A percentile compares a stretch with the other conserved stretches of the same genome.
These are phyloP conservation scores for Wiebesia pumilae DNA, from an alignment of 1,140 invertebrate species.

Conservation along the genomic window DNA sequence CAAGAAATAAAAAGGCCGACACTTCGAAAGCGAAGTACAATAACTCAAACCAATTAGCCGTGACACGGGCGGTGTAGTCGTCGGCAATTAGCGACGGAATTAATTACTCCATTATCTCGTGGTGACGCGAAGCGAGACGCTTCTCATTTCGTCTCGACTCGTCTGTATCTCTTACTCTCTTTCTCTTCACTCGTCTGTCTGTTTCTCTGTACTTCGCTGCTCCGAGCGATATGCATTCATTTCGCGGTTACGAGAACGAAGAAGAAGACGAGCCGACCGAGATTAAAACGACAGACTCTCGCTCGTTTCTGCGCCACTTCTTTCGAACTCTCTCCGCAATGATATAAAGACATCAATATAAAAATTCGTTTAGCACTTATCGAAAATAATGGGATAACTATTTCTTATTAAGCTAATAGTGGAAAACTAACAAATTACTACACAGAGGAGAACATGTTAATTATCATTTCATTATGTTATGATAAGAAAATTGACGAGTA, in stretches of 20 bases:
- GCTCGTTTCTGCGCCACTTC: neutral
- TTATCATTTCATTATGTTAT: neutral
- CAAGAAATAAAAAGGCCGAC: conserved; percentile 52
- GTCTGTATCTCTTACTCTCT: neutral
- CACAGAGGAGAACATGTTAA: neutral
- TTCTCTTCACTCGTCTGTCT: neutral
- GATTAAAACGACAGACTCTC: conserved; percentile 29
- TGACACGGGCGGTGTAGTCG: conserved; percentile 60
- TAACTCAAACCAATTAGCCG: conserved; percentile 68
- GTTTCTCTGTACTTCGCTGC: neutral
- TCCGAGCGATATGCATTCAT: conserved; percentile 52
- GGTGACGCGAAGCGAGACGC: conserved; percentile 55
- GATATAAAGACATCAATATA: conserved; percentile 11
- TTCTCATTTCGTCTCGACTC: conserved; percentile 11
- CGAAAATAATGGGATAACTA: neutral
- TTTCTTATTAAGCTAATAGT: conserved; percentile 4
- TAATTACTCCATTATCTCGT: conserved; percentile 70
- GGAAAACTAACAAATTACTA: neutral
- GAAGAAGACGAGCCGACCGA: conserved; percentile 28
- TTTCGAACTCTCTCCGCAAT: neutral
- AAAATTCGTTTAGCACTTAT: neutral
- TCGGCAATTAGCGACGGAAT: conserved; percentile 69
- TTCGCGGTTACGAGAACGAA: conserved; percentile 31
- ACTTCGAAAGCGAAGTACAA: conserved; percentile 57
- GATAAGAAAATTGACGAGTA: neutral